Evolutionary conservation across 2,797 vertebrate species (phyloP), one percentile per base, ranked within the genome.

Genomic region (Gallinago nigripennis): DNA sequence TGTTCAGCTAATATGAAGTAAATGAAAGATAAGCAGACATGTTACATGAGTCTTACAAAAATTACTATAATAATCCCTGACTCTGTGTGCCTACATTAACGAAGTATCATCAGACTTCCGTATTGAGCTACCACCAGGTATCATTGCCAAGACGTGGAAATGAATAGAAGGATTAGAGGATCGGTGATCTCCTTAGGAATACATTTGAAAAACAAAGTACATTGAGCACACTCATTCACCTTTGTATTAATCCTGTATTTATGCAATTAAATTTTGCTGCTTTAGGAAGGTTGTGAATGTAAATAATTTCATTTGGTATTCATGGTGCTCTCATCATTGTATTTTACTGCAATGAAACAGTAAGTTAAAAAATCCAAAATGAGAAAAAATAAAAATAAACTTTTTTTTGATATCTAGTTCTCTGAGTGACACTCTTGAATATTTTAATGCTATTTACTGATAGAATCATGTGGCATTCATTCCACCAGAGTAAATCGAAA

Each of bases 241-340:
- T 89, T 65, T 82, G 35, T 7, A 25, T 90, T 73, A 66, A 16
- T 76, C n/a, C 25, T 39, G 21, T 61, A 16, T 69, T 72, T 66
- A 64, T 4, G 21, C 14, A 85, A 46, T 41, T 64, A 78, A 37
- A 53, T 82, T 84, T 66, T 51, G 11, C 30, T 73, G 39, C 45
- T 64, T 84, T 73, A 25, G 37, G 51, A 86, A 88, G 33, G 27
- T 2, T 70, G 48, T 46, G 41, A 82, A 70, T 6, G 19, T 41
- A 79, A 89, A 94, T 90, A 63, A 91, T 64, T 96, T 94, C n/a
- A 79, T 91, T 86, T 85, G 53, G 43, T 92, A 82, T 79, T 90
- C 43, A n/a, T 43, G 57, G 82, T 92, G 79, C 50, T 94, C 92
- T 93, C 70, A 57, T 57, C 28, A 27, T 37, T 88, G 15, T 45